A percentile compares a stretch with the other conserved stretches of the same genome.
These are phyloP conservation scores for Bombycilla garrulus DNA, from an alignment of 2,113 vertebrate species.

Conservation along the genomic window DNA sequence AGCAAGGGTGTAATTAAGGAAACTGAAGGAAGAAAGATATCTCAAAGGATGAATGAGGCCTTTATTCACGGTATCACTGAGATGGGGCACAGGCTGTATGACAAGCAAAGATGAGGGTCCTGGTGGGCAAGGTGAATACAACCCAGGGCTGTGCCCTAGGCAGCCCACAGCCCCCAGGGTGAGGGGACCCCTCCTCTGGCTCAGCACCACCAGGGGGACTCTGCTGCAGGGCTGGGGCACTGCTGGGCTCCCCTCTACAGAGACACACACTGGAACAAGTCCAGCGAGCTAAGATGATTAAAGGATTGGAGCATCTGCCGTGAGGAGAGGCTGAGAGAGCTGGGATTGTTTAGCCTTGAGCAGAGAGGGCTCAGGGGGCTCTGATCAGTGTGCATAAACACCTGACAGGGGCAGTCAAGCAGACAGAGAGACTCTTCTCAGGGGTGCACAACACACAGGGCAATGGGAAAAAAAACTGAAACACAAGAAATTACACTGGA, in stretches of 20 bases:
- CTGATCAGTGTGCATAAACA: background rate
- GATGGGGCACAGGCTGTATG: background rate
- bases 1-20: background rate
- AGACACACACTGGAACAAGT: background rate
- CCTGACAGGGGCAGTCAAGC: background rate
- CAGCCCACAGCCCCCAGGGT: accelerated
- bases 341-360: background rate
- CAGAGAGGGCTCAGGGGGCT: background rate
- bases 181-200: background rate
- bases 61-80: background rate
- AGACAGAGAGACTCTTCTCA: background rate
- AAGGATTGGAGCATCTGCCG: background rate
- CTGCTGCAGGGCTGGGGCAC: background rate
- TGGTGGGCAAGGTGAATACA: background rate
- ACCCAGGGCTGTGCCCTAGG: background rate
- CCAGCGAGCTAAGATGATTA: background rate
- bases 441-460: background rate
- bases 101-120: background rate
- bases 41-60: background rate
- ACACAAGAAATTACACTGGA: background rate
- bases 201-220: background rate
- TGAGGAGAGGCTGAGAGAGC: background rate
- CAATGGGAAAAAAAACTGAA: background rate
- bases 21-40: background rate
- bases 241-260: background rate